Percentiles rank a stretch among this genome's conserved stretches.
phyloP scores from a whole-genome alignment of 1,140 invertebrate genomes.

The Prorops nasuta region DNA sequence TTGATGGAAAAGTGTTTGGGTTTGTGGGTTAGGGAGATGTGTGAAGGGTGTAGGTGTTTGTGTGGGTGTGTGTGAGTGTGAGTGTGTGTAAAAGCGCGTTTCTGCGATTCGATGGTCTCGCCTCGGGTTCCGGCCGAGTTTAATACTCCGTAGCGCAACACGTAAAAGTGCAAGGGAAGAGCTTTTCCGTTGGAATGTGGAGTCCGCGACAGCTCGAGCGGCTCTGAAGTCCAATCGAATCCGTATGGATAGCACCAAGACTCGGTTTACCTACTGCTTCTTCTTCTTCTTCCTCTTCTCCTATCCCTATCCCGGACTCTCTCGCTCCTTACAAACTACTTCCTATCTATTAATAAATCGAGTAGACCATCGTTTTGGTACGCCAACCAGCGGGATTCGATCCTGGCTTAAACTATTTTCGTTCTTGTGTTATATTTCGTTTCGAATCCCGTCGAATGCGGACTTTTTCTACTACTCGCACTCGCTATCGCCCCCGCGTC shows the following conservation, averaged over 20 bases:
- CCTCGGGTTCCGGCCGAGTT: neutral
- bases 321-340: too few relatives aligned
- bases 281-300: constrained; percentile 12
- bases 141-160: neutral
- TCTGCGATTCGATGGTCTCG: neutral
- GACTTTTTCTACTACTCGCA: too few relatives aligned
- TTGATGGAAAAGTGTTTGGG: too few relatives aligned
- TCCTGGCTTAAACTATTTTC: constrained; percentile 42
- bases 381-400: constrained; percentile 30
- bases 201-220: constrained; percentile 58
- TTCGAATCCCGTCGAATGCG: constrained; percentile 12
- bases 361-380: too few relatives aligned
- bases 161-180: constrained; percentile 36
- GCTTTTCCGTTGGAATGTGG: constrained; percentile 59
- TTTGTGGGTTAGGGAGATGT: neutral
- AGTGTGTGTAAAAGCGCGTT: constrained; percentile 4
- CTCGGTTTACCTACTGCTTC: constrained; percentile 6
- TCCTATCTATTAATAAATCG: too few relatives aligned
- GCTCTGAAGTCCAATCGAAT: constrained; percentile 49
- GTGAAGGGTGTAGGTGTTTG: neutral
- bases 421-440: constrained; percentile 26
- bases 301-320: constrained; percentile 3
- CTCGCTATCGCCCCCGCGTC: constrained; percentile 8
- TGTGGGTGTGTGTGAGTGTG: constrained; percentile 1
- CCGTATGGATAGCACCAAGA: constrained; percentile 17